A percentile compares a stretch with the other conserved stretches of the same genome.
These are phyloP conservation scores for Myocastor coypus DNA, from an alignment of 2,113 vertebrate genomes.

Conservation along the genomic window DNA sequence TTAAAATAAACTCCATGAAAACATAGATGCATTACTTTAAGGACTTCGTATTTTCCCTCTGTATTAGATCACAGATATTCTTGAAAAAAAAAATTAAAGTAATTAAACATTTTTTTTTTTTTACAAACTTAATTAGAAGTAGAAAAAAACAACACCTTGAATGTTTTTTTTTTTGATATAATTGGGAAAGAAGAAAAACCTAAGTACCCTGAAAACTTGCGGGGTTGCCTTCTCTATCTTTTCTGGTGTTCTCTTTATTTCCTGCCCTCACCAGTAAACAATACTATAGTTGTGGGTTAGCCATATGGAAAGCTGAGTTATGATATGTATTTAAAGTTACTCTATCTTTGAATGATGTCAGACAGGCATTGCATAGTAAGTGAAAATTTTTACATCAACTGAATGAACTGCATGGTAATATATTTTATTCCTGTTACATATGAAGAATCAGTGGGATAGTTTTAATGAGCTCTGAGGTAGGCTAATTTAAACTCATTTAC, in stretches of 20 bases:
- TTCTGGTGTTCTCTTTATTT: slow-evolving; percentile 15
- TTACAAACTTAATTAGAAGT: background rate
- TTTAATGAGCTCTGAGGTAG: background rate
- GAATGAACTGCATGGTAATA: background rate
- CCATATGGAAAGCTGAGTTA: background rate
- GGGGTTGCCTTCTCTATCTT: background rate
- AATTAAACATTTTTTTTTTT: background rate
- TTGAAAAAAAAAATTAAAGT: slow-evolving; percentile 27
- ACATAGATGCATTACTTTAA: background rate
- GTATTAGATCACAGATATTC: slow-evolving; percentile 30
- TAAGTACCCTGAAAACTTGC: background rate
- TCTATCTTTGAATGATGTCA: background rate
- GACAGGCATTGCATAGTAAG: background rate
- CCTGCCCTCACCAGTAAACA: background rate
- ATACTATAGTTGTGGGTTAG: background rate
- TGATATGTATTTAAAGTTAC: background rate
- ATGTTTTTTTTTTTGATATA: background rate
- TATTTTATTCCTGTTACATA: background rate
- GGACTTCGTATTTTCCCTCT: background rate
- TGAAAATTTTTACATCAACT: slow-evolving; percentile 36
- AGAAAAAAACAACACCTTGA: background rate
- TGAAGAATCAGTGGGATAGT: background rate
- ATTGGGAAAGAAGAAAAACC: background rate
- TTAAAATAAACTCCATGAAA: background rate
- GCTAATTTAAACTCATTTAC: background rate